Evolutionary conservation across 2,888 invertebrate species (phyloP).

Genomic region (Cantharis flavilabris): DNA sequence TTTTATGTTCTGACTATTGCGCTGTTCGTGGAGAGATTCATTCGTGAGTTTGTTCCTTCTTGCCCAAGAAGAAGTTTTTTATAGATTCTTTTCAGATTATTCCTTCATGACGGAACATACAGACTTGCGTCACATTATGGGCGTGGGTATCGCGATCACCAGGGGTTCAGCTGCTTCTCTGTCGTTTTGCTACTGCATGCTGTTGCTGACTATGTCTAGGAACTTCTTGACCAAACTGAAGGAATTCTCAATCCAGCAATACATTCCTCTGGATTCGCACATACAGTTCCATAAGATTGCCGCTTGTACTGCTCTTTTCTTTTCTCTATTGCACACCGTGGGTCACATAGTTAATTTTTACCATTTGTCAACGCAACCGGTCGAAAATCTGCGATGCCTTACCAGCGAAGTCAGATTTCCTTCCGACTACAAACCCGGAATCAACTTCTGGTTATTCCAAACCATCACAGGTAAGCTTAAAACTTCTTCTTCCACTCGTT

Average conservation of each 20-base stretch:
- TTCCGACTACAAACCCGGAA: constrained; percentile 91
- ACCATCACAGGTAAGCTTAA: constrained; percentile 79
- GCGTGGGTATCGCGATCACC: constrained; percentile 93
- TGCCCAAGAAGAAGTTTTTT: not conserved
- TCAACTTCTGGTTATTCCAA: constrained; percentile 94
- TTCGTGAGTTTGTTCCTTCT: constrained; percentile 66
- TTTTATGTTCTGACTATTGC: constrained; percentile 94
- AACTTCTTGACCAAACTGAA: constrained; percentile 92
- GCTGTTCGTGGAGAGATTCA: constrained; percentile 92
- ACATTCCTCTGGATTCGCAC: constrained; percentile 91
- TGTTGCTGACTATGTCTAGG: constrained; percentile 89
- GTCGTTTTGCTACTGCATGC: constrained; percentile 91
- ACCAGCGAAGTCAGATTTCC: constrained; percentile 93
- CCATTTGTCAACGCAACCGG: constrained; percentile 93
- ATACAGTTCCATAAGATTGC: constrained; percentile 98
- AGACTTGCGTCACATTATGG: constrained; percentile 95
- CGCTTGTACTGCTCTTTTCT: constrained; percentile 92
- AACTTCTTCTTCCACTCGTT: not conserved
- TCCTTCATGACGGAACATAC: constrained; percentile 96
- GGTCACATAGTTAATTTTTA: constrained; percentile 98
- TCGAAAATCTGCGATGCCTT: constrained; percentile 88
- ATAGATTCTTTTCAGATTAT: constrained; percentile 67
- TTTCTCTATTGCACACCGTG: constrained; percentile 88
- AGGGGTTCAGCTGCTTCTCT: constrained; percentile 92
- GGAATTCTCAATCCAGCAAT: constrained; percentile 92